Base-by-base conservation (phyloP, 2,797 vertebrate species). In the Enteromius viviparus region DNA sequence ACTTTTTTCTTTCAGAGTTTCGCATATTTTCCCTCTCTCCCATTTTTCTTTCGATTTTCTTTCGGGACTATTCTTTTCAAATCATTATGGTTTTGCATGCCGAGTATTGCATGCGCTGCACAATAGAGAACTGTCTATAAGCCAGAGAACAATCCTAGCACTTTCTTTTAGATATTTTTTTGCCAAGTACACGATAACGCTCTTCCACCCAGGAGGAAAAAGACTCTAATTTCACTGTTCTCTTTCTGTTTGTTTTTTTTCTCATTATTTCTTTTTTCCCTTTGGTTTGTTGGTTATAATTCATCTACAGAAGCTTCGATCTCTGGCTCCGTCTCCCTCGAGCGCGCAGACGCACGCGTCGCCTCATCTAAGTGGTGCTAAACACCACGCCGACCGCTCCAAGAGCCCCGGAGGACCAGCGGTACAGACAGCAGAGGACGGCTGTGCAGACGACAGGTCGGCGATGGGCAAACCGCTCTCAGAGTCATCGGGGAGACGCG, bases 51-150 rank as follows among this genome's bases (percentile, higher is more conserved):
- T 89, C 84, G 81, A 92, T 92, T 89, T 92, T 92, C 72, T 92
- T 92, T 94, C 89, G 91, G 92, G 89, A 87, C 92, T 93, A 82
- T 91, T 70, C 94, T 95, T 89, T 94, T 94, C 90, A 91, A 94
- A 90, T 96, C 93, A 94, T 95, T 96, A 96, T 95, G 94, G 93
- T 96, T 96, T 95, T 98, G 97, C 97, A 98, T 98, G 97, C 94
- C 92, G 92, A 97, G 95, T 97, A 95, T 96, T 99, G 98, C 98
- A 99, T 99, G 98, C 94, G 95, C 97, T 97, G 97, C 97, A 96
- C 96, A 96, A 97, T 98, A 96, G 96, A 98, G 97, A 96, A 97
- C 95, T 95, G 95, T 96, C 93, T 94, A 93, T 95, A 94, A 95
- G 93, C 94, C 93, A 94, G 91, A 95, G 90, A 95, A 92, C 94